phyloP scores from a whole-genome alignment of 2,797 vertebrate genomes.

The Merluccius polli region DNA sequence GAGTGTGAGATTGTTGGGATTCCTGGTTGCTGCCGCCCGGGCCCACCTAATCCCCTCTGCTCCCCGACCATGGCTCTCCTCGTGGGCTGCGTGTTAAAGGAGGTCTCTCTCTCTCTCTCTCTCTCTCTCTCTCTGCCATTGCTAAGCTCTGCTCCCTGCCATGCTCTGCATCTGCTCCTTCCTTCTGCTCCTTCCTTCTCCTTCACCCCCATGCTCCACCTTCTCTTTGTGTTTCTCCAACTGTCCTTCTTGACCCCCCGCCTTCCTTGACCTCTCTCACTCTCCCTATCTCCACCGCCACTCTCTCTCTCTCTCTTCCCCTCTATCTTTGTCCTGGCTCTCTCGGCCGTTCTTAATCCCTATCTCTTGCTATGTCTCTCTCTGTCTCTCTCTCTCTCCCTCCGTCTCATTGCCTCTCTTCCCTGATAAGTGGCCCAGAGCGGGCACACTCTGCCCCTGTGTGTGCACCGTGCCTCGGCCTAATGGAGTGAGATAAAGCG shows the following conservation, averaged over 20 bases:
- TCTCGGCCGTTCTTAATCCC: constrained; percentile 35
- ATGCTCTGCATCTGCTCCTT: too few relatives aligned
- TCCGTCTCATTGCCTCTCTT: constrained; percentile 41
- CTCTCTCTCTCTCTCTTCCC: constrained; percentile 42
- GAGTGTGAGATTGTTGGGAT: constrained; percentile 74
- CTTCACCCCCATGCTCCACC: too few relatives aligned
- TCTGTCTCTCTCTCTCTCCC: constrained; percentile 39
- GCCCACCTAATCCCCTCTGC: constrained; percentile 66
- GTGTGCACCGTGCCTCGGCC: constrained; percentile 59
- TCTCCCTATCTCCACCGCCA: constrained; percentile 25
- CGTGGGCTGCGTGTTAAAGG: constrained; percentile 59
- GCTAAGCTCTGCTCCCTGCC: constrained; percentile 52
- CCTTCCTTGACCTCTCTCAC: constrained; percentile 37
- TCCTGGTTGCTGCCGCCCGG: constrained; percentile 69
- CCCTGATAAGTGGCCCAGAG: constrained; percentile 66
- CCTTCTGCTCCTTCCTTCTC: too few relatives aligned
- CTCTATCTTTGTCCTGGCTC: constrained; percentile 29
- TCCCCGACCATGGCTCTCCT: constrained; percentile 49
- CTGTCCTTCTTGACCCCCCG: constrained; percentile 40
- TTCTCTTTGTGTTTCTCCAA: constrained; percentile 42
- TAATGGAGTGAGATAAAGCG: constrained; percentile 72
- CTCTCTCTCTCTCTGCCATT: constrained; percentile 50
- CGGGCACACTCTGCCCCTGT: constrained; percentile 61
- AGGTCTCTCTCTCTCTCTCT: constrained; percentile 63
- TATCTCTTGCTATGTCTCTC: constrained; percentile 30